phyloP scores from a whole-genome alignment of 2,113 vertebrate species.

The Chaetops frenatus region DNA sequence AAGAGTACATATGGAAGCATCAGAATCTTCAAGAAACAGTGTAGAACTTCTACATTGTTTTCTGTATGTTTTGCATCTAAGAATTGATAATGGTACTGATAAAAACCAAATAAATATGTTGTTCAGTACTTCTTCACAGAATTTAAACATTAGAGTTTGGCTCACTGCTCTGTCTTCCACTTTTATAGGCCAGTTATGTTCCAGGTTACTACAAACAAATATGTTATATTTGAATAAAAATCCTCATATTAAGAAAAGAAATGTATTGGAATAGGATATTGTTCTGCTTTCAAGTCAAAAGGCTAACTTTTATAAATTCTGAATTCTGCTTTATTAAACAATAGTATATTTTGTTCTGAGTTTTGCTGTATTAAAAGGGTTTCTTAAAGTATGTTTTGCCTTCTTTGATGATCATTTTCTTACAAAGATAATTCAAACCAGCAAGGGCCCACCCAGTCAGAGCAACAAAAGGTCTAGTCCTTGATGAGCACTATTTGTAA shows the following conservation, averaged over 20 bases:
- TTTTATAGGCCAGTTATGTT: background rate
- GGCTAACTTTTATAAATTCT: background rate
- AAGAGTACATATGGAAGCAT: background rate
- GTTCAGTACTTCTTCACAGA: background rate
- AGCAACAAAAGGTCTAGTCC: background rate
- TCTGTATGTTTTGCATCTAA: background rate
- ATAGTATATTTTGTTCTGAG: slow-evolving; percentile 22
- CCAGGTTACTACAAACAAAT: background rate
- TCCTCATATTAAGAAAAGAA: background rate
- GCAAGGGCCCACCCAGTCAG: background rate
- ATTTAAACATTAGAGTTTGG: background rate
- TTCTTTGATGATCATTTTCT: slow-evolving; percentile 42
- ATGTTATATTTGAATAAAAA: background rate
- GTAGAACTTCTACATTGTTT: background rate
- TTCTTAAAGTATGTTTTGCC: slow-evolving; percentile 26
- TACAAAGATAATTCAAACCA: slow-evolving; percentile 56
- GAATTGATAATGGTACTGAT: background rate
- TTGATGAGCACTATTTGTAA: slow-evolving; percentile 41
- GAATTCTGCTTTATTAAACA: slow-evolving; percentile 2
- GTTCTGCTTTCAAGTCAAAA: slow-evolving; percentile 12
- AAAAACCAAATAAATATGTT: background rate
- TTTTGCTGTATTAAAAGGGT: slow-evolving; percentile 12
- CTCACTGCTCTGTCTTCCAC: background rate
- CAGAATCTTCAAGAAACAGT: background rate
- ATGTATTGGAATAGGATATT: background rate